phyloP scores from a whole-genome alignment of 2,797 vertebrate species.

The Labeo calbasu region DNA sequence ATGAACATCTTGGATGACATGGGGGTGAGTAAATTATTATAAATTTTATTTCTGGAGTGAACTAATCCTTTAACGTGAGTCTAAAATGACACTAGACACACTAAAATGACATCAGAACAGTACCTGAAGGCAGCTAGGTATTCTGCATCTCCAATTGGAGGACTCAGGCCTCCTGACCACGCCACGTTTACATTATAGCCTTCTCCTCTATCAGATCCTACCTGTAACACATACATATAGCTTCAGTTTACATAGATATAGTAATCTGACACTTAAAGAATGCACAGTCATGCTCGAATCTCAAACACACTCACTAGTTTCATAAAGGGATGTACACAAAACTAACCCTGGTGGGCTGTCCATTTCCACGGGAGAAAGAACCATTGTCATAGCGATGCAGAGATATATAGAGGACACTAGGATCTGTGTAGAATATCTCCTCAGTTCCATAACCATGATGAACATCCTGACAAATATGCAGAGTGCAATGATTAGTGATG shows the following conservation, averaged over 20 bases:
- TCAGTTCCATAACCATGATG: slow-evolving; percentile 93
- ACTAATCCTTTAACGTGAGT: background rate
- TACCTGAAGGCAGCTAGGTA: slow-evolving; percentile 95
- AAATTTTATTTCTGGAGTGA: background rate
- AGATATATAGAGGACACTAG: slow-evolving; percentile 90
- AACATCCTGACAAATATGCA: slow-evolving; percentile 80
- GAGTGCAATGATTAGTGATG: background rate
- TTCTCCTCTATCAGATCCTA: slow-evolving; percentile 65
- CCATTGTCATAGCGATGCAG: slow-evolving; percentile 88
- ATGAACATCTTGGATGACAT: too few relatives aligned
- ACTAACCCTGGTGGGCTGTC: slow-evolving; percentile 62
- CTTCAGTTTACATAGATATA: slow-evolving; percentile 51
- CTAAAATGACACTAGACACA: background rate
- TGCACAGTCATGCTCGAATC: background rate
- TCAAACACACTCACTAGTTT: background rate
- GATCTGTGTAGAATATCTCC: slow-evolving; percentile 89
- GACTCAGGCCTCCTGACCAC: slow-evolving; percentile 87
- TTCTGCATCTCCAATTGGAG: slow-evolving; percentile 91
- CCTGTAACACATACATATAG: slow-evolving; percentile 45
- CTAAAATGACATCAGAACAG: background rate
- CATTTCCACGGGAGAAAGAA: slow-evolving; percentile 88
- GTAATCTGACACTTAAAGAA: background rate
- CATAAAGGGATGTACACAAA: background rate
- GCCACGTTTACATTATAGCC: slow-evolving; percentile 92
- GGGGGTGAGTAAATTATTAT: too few relatives aligned